These are phyloP conservation scores for Megamerina dolium DNA, from an alignment of 2,888 invertebrate genomes.

Conservation along the genomic window DNA sequence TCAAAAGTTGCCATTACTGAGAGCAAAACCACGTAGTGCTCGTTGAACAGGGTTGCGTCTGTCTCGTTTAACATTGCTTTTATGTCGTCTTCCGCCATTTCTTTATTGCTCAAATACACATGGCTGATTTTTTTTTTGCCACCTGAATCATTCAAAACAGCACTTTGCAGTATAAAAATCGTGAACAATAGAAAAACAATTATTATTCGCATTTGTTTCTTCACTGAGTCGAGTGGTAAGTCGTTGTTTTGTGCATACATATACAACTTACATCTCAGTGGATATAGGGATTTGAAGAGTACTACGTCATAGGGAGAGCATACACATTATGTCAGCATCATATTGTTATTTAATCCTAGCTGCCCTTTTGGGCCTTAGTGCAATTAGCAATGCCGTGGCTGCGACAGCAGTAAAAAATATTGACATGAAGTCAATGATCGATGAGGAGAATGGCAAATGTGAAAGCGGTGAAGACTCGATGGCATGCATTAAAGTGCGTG, in stretches of 20 bases:
- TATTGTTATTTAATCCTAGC: constrained; percentile 41
- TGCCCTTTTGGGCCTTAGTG: constrained; percentile 55
- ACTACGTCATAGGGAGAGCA: too few species aligned
- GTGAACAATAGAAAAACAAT: constrained; percentile 48
- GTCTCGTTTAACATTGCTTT: constrained; percentile 29
- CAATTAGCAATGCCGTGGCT: constrained; percentile 57
- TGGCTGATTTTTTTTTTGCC: constrained; percentile 16
- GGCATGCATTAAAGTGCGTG: constrained; percentile 77
- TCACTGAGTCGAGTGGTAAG: constrained; percentile 42
- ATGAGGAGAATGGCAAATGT: constrained; percentile 71
- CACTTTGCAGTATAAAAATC: constrained; percentile 46
- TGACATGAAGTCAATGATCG: constrained; percentile 65
- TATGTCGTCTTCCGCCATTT: constrained; percentile 38
- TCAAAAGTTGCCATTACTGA: neutral
- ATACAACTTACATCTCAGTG: neutral
- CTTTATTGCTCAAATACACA: constrained; percentile 1
- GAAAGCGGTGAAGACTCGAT: constrained; percentile 69
- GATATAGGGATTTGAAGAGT: constrained; percentile 8
- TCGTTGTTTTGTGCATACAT: neutral
- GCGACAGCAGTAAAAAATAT: constrained; percentile 44
- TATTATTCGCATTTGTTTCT: constrained; percentile 48
- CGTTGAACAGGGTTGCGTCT: constrained; percentile 25
- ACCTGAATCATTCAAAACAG: neutral
- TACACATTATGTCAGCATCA: constrained; percentile 24
- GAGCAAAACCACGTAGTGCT: neutral